Evolutionary conservation across 2,797 vertebrate species (phyloP).

Genomic region (Takifugu ocellatus): DNA sequence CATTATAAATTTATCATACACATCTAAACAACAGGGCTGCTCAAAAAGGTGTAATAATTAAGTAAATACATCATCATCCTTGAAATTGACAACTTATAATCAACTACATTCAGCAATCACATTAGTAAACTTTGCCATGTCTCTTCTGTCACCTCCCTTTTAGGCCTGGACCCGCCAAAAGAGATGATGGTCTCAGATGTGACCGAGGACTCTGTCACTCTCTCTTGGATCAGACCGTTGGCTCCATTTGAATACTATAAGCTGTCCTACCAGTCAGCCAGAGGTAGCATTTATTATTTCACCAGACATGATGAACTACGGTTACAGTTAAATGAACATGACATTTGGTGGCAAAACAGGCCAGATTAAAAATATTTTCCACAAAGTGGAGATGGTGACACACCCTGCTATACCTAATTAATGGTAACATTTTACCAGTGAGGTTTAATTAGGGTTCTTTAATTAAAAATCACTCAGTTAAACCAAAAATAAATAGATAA

Average conservation of each 20-base stretch:
- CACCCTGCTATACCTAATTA: constrained; percentile 34
- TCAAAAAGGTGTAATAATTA: too few relatives aligned
- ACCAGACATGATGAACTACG: constrained; percentile 1
- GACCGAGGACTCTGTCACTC: constrained; percentile 82
- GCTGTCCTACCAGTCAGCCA: constrained; percentile 84
- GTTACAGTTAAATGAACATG: constrained; percentile 43
- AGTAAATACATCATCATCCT: too few relatives aligned
- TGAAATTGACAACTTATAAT: too few relatives aligned
- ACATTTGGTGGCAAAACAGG: constrained; percentile 30
- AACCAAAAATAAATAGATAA: background rate
- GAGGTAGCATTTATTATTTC: constrained; percentile 73
- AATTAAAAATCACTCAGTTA: constrained; percentile 31
- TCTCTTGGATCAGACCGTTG: constrained; percentile 87
- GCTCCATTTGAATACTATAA: constrained; percentile 91
- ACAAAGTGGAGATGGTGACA: constrained; percentile 5
- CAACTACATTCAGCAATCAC: background rate
- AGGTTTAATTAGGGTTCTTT: constrained; percentile 36
- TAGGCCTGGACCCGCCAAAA: constrained; percentile 89
- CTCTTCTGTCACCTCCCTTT: background rate
- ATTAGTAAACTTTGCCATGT: background rate
- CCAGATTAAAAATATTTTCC: constrained; percentile 22
- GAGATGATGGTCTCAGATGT: constrained; percentile 84
- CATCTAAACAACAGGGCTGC: too few relatives aligned
- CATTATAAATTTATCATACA: too few relatives aligned
- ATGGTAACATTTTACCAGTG: constrained; percentile 45